These are phyloP conservation scores for Heliothis peltigera DNA, from an alignment of 2,888 invertebrate genomes.

Conservation along the genomic window DNA sequence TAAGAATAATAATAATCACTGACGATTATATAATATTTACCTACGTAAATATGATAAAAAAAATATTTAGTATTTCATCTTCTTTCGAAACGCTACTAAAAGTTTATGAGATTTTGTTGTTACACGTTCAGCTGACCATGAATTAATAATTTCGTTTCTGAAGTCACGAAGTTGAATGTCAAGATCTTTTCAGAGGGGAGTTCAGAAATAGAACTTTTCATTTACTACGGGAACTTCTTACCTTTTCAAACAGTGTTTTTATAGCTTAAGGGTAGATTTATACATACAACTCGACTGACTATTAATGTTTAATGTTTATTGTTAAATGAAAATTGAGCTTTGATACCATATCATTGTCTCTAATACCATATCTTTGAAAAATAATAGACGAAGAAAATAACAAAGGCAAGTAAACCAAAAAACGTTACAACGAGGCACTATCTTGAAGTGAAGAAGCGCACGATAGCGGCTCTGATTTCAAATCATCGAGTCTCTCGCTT, in stretches of 20 bases:
- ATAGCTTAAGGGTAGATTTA: neutral
- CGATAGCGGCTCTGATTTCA: constrained; percentile 76
- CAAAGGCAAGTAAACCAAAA: constrained; percentile 27
- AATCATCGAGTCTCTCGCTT: constrained; percentile 77
- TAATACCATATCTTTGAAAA: neutral
- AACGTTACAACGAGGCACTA: constrained; percentile 63
- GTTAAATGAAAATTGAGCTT: no score
- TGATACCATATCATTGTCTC: no score
- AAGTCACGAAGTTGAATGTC: constrained; percentile 23
- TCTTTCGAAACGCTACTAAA: constrained; percentile 3
- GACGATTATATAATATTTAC: neutral
- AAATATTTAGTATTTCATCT: constrained; percentile 4
- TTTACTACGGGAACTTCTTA: neutral
- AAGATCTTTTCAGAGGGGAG: constrained; percentile 23
- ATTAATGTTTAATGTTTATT: no score
- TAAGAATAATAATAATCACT: constrained; percentile 39
- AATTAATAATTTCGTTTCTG: constrained; percentile 32
- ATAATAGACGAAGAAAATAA: neutral
- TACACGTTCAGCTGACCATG: constrained; percentile 17
- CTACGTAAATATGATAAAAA: neutral
- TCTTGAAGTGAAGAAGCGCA: constrained; percentile 69
- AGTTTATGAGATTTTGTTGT: constrained; percentile 12
- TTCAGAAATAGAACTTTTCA: neutral
- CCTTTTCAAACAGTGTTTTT: neutral
- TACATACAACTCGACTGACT: neutral